These are phyloP conservation scores for Todiramphus saurophagus DNA, from an alignment of 2,113 vertebrate species.

Conservation along the genomic window DNA sequence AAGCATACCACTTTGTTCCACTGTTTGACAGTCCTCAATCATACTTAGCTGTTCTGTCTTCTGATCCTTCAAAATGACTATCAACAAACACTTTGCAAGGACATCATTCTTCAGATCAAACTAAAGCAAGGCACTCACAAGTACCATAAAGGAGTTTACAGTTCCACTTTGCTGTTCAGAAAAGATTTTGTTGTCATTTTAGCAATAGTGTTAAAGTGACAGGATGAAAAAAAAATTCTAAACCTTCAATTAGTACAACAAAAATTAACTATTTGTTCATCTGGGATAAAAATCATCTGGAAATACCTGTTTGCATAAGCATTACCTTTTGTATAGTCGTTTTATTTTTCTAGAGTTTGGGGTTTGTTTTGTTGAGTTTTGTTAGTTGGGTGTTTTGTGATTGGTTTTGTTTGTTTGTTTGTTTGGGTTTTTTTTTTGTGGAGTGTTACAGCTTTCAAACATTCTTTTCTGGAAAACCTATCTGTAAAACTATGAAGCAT, in stretches of 20 bases:
- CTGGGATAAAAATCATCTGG: not conserved
- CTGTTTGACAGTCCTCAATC: slow-evolving; percentile 20
- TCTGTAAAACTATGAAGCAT: not conserved
- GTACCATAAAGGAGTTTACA: not conserved
- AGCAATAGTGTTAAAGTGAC: not conserved
- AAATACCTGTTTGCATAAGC: not conserved
- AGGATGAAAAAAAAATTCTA: not conserved
- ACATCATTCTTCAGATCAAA: slow-evolving; percentile 3
- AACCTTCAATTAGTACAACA: not conserved
- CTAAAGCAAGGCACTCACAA: not conserved
- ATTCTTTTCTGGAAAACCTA: not conserved
- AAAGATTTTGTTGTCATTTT: not conserved
- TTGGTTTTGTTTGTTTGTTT: not conserved
- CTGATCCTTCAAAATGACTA: not conserved
- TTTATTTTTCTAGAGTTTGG: not conserved
- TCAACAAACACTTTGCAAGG: slow-evolving; percentile 13
- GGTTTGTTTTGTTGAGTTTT: not conserved
- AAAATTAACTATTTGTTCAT: not conserved
- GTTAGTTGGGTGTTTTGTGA: not conserved
- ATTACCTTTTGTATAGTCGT: not conserved
- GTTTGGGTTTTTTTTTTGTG: not conserved
- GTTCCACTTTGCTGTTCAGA: not conserved
- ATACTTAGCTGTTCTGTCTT: not conserved
- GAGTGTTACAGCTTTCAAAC: fast-evolving
- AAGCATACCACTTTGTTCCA: slow-evolving; percentile 51